Percentiles rank a stretch among this genome's conserved stretches.
Conservation (phyloP, 2,797 vertebrate genomes). For the Spinus olivaceus region DNA sequence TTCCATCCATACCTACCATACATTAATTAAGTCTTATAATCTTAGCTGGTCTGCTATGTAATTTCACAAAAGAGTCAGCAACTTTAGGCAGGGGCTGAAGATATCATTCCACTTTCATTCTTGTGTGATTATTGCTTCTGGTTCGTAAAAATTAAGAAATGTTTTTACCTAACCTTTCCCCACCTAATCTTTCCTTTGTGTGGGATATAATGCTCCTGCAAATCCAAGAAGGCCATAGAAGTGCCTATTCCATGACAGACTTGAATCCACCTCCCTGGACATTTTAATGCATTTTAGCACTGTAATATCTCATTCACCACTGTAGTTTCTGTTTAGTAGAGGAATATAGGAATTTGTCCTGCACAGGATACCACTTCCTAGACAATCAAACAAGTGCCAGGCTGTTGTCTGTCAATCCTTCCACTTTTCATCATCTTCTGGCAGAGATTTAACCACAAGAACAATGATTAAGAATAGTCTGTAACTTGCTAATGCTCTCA, state of each 20-base stretch:
- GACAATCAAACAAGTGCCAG: not conserved
- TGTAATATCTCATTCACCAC: not conserved
- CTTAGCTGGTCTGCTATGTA: not conserved
- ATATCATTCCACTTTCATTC: not conserved
- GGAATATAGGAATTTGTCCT: not conserved
- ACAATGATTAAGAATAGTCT: not conserved
- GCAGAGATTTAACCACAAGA: not conserved
- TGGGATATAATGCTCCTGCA: not conserved
- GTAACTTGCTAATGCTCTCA: not conserved
- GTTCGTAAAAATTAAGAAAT: not conserved
- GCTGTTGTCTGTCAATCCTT: not conserved
- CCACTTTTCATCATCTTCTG: slow-evolving; percentile 36
- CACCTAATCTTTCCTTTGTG: not conserved
- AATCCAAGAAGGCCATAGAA: not conserved
- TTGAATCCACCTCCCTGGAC: not conserved
- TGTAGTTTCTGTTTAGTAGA: not conserved
- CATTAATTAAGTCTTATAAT: not conserved
- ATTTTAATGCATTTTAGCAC: not conserved
- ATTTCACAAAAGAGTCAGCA: not conserved
- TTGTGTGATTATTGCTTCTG: not conserved
- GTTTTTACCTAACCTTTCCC: not conserved
- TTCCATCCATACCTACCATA: not conserved
- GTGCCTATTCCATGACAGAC: not conserved
- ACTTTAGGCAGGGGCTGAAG: not conserved
- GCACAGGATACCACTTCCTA: not conserved